Evolutionary conservation across 2,113 vertebrate species (phyloP).

Genomic region (Glareola pratincola): DNA sequence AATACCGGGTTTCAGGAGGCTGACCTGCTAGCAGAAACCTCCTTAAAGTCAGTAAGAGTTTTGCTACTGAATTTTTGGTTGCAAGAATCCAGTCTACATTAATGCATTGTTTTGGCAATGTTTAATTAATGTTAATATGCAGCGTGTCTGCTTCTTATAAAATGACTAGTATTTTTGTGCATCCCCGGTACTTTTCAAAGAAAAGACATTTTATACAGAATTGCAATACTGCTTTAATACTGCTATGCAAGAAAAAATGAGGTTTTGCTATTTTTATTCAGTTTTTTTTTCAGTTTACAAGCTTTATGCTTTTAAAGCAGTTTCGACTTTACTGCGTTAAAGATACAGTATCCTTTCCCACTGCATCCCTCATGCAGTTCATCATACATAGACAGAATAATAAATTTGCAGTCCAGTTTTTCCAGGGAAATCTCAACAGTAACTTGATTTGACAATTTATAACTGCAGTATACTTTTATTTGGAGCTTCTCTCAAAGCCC

Average conservation of each 20-base stretch:
- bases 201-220: conserved; percentile 55
- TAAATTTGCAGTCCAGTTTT: neutral
- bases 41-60: neutral
- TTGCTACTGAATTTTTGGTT: neutral
- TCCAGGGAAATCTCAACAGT: neutral
- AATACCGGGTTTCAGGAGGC: neutral
- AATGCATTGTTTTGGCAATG: neutral
- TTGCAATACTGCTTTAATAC: conserved; percentile 24
- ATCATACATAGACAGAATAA: neutral
- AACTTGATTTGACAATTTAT: neutral
- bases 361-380: neutral
- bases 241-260: conserved; percentile 52
- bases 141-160: neutral
- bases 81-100: neutral
- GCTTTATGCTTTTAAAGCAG: conserved; percentile 17
- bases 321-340: conserved; percentile 16
- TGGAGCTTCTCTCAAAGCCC: neutral
- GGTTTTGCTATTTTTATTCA: conserved; percentile 74
- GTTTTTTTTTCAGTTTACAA: neutral
- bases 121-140: neutral
- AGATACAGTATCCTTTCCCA: conserved; percentile 68
- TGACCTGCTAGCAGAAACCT: neutral
- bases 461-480: rapidly evolving
- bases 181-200: neutral
- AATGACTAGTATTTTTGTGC: neutral